Base-by-base conservation (phyloP, 2,113 vertebrate species). In the Lathamus discolor region DNA sequence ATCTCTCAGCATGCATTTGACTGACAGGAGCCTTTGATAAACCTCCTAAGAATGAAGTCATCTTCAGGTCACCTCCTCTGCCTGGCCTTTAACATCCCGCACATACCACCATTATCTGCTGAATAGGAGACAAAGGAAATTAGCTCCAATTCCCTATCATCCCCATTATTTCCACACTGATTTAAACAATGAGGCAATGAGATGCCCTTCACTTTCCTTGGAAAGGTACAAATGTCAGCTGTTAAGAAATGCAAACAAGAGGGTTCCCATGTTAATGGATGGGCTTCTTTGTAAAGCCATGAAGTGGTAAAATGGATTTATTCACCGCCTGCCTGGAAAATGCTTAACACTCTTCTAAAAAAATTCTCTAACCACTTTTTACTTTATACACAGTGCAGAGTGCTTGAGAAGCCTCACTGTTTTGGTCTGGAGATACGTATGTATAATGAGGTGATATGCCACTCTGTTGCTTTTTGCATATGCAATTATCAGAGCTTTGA, bases 1-100 rank as follows among this genome's bases (percentile, higher is more conserved):
- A 98, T 98, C 98, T 99, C 99, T 98, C 99, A 99, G 98, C 99
- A 98, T 99, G 99, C 98, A 97, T 98, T 98, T 99, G 99, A 99
- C 98, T 99, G 99, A 99, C 99, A 98, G 98, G 97, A 98, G 98
- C 98, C 97, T 98, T 98, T 98, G 98, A 98, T 98, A 98, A 98
- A 98, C 98, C 98, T 98, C 96, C 67, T 97, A 98, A 98, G 97
- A 98, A 98, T 98, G 97, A 98, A 98, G 97, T 96, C 98, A 98
- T 98, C 98, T 98, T 97, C 95, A 97, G 98, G 98, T 98, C 98
- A 98, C 96, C 80, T 92, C 95, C 90, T 97, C 98, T 97, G 98
- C 96, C 90, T 98, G 97, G 98, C 98, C 97, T 98, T 98, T 98
- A 95, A 95, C 97, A 96, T 96, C 97, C 97, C 81, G 72, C 95